Evolutionary conservation across 1,140 invertebrate species (phyloP), one percentile per base, ranked within the genome.

Genomic region (Meloidogyne exigua): DNA sequence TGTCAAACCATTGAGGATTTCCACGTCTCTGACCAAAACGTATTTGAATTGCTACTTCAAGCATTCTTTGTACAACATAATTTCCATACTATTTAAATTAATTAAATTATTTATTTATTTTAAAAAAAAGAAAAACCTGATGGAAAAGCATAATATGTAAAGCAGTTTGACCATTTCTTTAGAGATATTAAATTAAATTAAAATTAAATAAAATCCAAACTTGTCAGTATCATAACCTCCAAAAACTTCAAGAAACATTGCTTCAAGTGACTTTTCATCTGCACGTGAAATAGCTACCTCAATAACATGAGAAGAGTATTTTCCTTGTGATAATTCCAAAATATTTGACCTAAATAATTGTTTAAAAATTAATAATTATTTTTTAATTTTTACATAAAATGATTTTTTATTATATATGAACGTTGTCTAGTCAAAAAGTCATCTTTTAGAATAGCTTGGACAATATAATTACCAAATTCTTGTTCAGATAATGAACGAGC

Each of bases 271-370:
- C 13, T 25, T 36, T 42, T 28, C 23, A 32, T 77, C 75, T n/a
- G 76, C 76, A 28, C 75, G 62, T 11, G 63, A 36, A 28, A 85
- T 74, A 10, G 84, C 82, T 66, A 81, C 70, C 49, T 85, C 83
- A 9, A 85, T 83, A 13, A 85, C 83, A 72, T 85, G 83, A 32
- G 82, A 84, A 21, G 83, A 75, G 49, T 82, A 86, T 69, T 85
- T 85, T 23, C 77, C 76, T 63, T 82, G 82, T 11, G 83, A 86
- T 36, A 85, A 72, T 23, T 70, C 69, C 18, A 84, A 76, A 44
- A 85, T 72, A 39, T 84, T 78, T 68, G 44, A n/a, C 84, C 78
- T 36, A 73, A 80, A 76, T 15, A 26, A 36, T 15, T 42, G n/a
- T 39, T 39, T 39, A 39, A 39, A 39, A 9, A 39, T 65, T n/a